Percentiles rank a stretch among this genome's conserved stretches.
These are phyloP conservation scores for Acleris literana DNA, from an alignment of 2,888 invertebrate genomes.

Conservation along the genomic window DNA sequence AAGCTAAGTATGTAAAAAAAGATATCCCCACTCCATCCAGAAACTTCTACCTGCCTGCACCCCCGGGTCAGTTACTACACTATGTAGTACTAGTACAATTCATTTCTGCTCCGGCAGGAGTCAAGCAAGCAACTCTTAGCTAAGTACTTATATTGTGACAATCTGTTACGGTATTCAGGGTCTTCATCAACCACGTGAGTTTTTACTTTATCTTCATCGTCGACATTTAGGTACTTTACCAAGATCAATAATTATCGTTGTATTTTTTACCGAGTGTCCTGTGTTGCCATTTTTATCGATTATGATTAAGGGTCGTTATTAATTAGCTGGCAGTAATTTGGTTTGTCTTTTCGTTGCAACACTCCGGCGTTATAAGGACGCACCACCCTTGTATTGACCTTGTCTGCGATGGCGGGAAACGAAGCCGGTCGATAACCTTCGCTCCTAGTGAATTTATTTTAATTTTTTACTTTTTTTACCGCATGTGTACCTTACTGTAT, in stretches of 20 bases:
- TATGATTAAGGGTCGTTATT: slow-evolving; percentile 23
- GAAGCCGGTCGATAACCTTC: slow-evolving; percentile 22
- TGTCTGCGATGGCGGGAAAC: slow-evolving; percentile 13
- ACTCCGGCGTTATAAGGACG: slow-evolving; percentile 17
- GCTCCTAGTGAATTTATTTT: neutral
- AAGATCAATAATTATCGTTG: too few relatives aligned
- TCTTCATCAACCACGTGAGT: too few relatives aligned
- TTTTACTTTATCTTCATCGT: too few relatives aligned
- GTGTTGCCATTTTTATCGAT: slow-evolving; percentile 26
- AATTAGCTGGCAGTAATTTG: neutral
- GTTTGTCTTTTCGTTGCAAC: slow-evolving; percentile 27
- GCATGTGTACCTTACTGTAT: neutral
- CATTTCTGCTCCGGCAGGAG: neutral
- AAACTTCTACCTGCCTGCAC: slow-evolving; percentile 19
- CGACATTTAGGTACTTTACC: neutral
- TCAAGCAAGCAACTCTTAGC: slow-evolving; percentile 2
- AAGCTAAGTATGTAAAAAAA: slow-evolving; percentile 23
- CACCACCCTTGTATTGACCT: slow-evolving; percentile 24
- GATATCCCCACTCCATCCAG: slow-evolving; percentile 21
- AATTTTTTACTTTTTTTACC: neutral
- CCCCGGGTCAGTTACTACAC: neutral
- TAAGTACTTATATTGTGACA: too few relatives aligned
- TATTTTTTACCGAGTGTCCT: neutral
- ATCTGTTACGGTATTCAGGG: too few relatives aligned
- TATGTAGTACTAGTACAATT: neutral